Evolutionary conservation across 1,140 invertebrate genomes (phyloP).

Genomic region (Pteromalus puparum): DNA sequence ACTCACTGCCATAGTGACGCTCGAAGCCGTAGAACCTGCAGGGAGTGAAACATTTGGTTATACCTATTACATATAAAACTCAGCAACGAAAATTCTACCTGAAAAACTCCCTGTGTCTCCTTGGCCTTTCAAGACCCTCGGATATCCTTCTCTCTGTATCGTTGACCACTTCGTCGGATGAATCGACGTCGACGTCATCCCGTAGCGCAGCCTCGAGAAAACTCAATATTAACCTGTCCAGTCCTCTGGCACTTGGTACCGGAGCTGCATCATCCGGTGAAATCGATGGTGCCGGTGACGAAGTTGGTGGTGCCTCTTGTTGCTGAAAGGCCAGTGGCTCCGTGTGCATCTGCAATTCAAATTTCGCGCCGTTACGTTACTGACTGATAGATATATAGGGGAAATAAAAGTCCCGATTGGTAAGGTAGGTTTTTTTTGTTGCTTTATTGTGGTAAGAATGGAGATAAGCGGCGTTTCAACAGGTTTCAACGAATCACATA

Average conservation of each 20-base stretch:
- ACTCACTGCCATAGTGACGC: not conserved
- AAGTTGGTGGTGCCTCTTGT: conserved; percentile 3
- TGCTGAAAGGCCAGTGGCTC: conserved; percentile 37
- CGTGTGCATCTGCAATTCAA: not conserved
- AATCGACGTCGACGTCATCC: conserved; percentile 54
- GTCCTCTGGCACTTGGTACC: not conserved
- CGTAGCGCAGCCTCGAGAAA: conserved; percentile 65
- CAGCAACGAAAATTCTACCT: conserved; percentile 10
- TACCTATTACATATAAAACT: not conserved
- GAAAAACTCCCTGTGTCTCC: conserved; percentile 18
- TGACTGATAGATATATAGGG: too few relatives aligned
- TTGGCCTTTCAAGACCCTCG: not conserved
- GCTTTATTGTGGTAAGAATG: too few relatives aligned
- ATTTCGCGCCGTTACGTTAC: not conserved
- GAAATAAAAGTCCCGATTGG: too few relatives aligned
- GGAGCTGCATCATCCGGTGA: conserved; percentile 16
- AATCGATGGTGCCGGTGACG: conserved; percentile 12
- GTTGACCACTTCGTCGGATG: conserved; percentile 43
- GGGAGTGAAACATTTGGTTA: not conserved
- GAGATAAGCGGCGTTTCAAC: too few relatives aligned
- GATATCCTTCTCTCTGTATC: not conserved
- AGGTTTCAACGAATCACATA: too few relatives aligned
- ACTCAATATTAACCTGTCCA: conserved; percentile 65
- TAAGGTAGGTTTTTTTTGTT: too few relatives aligned
- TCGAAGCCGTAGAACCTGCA: conserved; percentile 35